Conservation (phyloP, 2,888 invertebrate genomes). For the Ashinkailepas kermadecensis region DNA sequence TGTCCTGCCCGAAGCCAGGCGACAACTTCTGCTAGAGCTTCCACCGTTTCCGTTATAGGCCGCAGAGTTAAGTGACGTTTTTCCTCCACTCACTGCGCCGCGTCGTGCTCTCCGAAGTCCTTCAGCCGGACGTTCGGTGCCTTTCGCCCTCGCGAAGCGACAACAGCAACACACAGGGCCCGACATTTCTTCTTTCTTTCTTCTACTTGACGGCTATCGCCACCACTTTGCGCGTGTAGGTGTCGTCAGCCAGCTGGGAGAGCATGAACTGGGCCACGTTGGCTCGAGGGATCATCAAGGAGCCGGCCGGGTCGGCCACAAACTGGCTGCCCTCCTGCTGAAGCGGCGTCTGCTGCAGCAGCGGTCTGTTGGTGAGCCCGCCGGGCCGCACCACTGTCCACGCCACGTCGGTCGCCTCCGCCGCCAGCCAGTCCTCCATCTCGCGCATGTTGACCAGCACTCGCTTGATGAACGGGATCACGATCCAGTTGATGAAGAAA, state of each 20-base stretch:
- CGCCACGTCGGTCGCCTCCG: conserved; percentile 27
- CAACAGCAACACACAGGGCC: too few relatives aligned
- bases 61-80: too few relatives aligned
- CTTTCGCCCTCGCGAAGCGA: too few relatives aligned
- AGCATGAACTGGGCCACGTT: conserved; percentile 35
- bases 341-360: conserved; percentile 20
- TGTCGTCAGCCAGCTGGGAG: conserved; percentile 25
- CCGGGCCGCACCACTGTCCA: conserved; percentile 34
- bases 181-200: too few relatives aligned
- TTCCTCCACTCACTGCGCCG: too few relatives aligned
- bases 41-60: too few relatives aligned
- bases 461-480: conserved; percentile 32
- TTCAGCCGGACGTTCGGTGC: too few relatives aligned
- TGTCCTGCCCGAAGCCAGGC: too few relatives aligned
- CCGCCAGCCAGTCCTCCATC: conserved; percentile 32
- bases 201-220: conserved; percentile 24
- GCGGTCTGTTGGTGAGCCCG: conserved; percentile 28
- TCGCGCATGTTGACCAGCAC: conserved; percentile 33
- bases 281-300: conserved; percentile 29
- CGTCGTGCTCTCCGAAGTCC: too few relatives aligned
- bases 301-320: conserved; percentile 20
- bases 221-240: conserved; percentile 29
- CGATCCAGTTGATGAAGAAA: conserved; percentile 32
- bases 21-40: too few relatives aligned
- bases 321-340: conserved; percentile 25